Conservation (phyloP, 2,113 vertebrate species). For the Eclectus roratus region DNA sequence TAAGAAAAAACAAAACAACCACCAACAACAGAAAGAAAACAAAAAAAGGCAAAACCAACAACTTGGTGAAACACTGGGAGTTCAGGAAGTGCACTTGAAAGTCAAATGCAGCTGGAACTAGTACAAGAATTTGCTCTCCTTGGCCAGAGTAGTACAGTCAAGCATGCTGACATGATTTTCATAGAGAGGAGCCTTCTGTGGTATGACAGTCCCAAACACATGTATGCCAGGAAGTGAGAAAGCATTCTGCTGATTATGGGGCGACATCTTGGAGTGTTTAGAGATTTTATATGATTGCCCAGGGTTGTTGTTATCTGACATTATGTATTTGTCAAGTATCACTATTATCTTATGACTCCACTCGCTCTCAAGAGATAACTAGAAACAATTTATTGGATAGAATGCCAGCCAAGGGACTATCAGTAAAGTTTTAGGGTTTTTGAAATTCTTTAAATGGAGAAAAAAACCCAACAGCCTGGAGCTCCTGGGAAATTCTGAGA, state of each 20-base stretch:
- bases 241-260: neutral
- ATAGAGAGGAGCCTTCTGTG: neutral
- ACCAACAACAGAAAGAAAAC: neutral
- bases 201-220: neutral
- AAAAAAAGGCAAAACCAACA: fast-evolving
- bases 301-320: neutral
- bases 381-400: neutral
- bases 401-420: neutral
- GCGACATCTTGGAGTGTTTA: neutral
- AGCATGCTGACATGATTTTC: neutral
- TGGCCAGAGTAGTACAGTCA: neutral
- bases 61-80: neutral
- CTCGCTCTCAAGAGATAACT: neutral
- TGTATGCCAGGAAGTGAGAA: neutral
- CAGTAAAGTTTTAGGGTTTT: neutral
- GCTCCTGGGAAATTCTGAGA: neutral
- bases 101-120: neutral
- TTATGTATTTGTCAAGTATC: neutral
- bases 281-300: slow-evolving; percentile 12
- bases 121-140: neutral
- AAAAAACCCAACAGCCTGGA: neutral
- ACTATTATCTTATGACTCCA: neutral
- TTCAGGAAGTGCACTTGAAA: neutral
- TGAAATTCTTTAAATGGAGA: neutral
- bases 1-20: neutral